Evolutionary conservation across 2,888 invertebrate species (phyloP), one percentile per base, ranked within the genome.

Genomic region (Drosophila nigritarsus): DNA sequence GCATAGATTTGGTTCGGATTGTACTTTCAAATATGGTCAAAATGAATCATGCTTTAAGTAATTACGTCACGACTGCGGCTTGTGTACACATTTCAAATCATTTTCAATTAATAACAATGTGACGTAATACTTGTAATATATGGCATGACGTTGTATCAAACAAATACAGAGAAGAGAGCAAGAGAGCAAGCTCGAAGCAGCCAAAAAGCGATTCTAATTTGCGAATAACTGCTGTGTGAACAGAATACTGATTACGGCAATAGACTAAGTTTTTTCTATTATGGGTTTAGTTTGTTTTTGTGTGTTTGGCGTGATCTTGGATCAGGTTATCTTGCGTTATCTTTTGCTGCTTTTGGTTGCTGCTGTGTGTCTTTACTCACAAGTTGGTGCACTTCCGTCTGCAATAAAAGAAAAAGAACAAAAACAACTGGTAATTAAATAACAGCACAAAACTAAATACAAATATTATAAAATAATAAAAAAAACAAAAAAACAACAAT

Each of bases 301-400:
- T 29, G n/a, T n/a, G 4, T 29, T 5, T 20, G 20, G 3, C n/a
- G 9, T 4, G n/a, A 38, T 38, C n/a, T n/a, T 8, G n/a, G 40
- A 40, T n/a, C n/a, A 5, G n/a, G 4, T 11, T 40, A n/a, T 32
- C 32, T 11, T 9, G 32, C 11, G 32, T 45, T 42, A 20, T 20
- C 13, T 45, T 20, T 45, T n/a, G n/a, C n/a, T n/a, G n/a, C n/a
- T n/a, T 20, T 45, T 15, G 13, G 11, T 29, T 36, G 9, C 27
- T 34, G 24, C 1, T 13, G 3, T 24, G 29, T 61, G 11, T 50
- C 18, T 53, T 36, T 81, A 89, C 84, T 84, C 63, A 84, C 84
- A 71, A 55, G 89, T 87, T 66, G 74, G 68, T 51, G 73, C 68
- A 74, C 60, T 72, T 66, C 56, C 34, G 53, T 83, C 84, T 89